Conservation (phyloP, 2,888 invertebrate genomes). For the Protodeltote pygarga region DNA sequence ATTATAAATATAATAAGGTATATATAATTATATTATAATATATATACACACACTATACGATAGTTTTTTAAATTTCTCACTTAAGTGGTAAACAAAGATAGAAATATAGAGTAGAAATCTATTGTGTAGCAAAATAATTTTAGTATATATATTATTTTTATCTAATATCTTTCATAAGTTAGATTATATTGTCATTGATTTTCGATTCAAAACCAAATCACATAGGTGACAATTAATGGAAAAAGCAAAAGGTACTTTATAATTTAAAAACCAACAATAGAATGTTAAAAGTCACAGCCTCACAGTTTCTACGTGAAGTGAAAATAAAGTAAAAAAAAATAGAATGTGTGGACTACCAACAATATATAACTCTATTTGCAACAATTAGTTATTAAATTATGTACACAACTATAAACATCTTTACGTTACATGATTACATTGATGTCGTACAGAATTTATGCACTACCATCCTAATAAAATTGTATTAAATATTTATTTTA, state of each 20-base stretch:
- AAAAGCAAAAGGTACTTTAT: conserved; percentile 5
- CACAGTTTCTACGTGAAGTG: conserved; percentile 21
- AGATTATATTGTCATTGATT: conserved; percentile 69
- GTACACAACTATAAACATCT: conserved; percentile 29
- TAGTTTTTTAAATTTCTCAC: conserved; percentile 9
- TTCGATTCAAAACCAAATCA: conserved; percentile 46
- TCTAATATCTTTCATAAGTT: conserved; percentile 55
- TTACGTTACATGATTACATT: conserved; percentile 19
- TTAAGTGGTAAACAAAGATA: conserved; percentile 2
- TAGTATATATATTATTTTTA: conserved; percentile 11
- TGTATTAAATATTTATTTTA: conserved; percentile 36
- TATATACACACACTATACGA: background rate
- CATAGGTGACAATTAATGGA: background rate
- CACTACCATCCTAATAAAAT: conserved; percentile 37
- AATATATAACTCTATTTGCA: conserved; percentile 27
- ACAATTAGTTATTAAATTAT: conserved; percentile 23
- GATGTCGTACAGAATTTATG: conserved; percentile 20
- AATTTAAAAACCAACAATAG: background rate
- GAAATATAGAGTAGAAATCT: conserved; percentile 1
- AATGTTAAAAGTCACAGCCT: conserved; percentile 31
- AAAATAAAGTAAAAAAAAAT: conserved; percentile 6
- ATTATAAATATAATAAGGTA: too few relatives aligned
- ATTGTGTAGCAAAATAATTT: conserved; percentile 24
- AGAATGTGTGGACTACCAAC: conserved; percentile 26
- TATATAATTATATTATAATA: conserved; percentile 2